phyloP scores from a whole-genome alignment of 1,140 invertebrate species.

The Plectrocnemia conspersa region DNA sequence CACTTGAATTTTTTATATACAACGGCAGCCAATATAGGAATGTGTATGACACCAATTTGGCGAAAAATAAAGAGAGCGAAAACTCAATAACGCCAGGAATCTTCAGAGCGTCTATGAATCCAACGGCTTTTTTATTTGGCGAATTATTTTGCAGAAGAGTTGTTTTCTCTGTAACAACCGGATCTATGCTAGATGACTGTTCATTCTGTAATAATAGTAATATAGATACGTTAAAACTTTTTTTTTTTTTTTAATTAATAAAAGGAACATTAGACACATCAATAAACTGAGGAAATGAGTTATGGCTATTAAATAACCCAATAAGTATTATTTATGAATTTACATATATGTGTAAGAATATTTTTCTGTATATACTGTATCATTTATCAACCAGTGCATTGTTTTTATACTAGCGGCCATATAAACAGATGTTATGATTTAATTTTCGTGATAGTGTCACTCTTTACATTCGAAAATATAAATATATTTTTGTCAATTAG shows the following conservation, averaged over 20 bases:
- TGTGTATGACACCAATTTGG: constrained; percentile 96
- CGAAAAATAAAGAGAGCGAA: constrained; percentile 91
- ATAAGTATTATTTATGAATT: neutral
- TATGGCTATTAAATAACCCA: neutral
- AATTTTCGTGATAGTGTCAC: too few species aligned
- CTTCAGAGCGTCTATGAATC: constrained; percentile 68
- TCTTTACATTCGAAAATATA: too few species aligned
- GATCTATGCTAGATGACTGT: neutral
- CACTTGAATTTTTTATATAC: constrained; percentile 82
- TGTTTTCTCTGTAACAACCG: constrained; percentile 39
- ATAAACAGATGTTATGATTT: too few species aligned
- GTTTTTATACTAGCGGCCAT: too few species aligned
- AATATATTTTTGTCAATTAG: too few species aligned
- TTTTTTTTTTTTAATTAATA: too few species aligned
- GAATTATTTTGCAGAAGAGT: constrained; percentile 36
- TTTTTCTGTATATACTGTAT: too few species aligned
- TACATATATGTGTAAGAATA: neutral
- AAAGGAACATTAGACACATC: too few species aligned
- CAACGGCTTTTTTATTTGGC: constrained; percentile 56
- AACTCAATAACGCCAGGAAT: constrained; percentile 95
- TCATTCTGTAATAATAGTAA: constrained; percentile 11
- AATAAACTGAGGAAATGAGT: constrained; percentile 6
- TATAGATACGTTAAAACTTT: too few species aligned
- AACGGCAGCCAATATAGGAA: constrained; percentile 94
- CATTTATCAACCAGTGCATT: too few species aligned